phyloP scores from a whole-genome alignment of 1,140 invertebrate genomes.

The Ptiloglossa arizonensis region DNA sequence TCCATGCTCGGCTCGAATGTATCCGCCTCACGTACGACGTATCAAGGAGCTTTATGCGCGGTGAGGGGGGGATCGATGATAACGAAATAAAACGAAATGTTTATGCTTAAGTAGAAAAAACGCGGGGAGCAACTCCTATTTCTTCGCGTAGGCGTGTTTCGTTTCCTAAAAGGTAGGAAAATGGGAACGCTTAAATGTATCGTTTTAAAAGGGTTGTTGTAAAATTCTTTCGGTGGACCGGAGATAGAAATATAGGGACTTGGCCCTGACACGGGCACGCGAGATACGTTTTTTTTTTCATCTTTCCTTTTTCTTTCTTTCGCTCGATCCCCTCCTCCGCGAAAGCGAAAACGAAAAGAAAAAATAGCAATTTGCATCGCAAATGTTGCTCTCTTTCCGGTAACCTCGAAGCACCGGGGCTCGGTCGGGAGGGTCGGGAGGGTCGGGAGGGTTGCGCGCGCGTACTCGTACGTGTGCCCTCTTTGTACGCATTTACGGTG shows the following conservation, averaged over 20 bases:
- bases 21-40: conserved; percentile 56
- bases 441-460: too few relatives aligned
- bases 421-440: too few relatives aligned
- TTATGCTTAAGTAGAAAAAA: conserved; percentile 54
- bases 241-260: not conserved
- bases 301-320: too few relatives aligned
- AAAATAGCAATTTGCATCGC: conserved; percentile 26
- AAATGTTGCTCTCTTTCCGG: not conserved
- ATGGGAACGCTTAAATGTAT: conserved; percentile 29
- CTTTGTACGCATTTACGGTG: conserved; percentile 40
- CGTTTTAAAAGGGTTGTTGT: conserved; percentile 6
- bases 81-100: conserved; percentile 64
- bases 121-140: conserved; percentile 18
- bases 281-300: not conserved
- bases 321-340: too few relatives aligned
- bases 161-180: conserved; percentile 29
- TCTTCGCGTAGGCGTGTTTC: conserved; percentile 1
- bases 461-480: not conserved
- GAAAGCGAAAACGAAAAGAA: too few relatives aligned
- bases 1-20: conserved; percentile 25
- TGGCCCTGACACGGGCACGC: not conserved
- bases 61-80: conserved; percentile 51
- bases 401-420: too few relatives aligned
- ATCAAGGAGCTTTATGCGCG: conserved; percentile 62
- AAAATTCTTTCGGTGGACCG: conserved; percentile 10